Evolutionary conservation across 2,797 vertebrate genomes (phyloP), one percentile per base, ranked within the genome.

Genomic region (Danionella dracula): DNA sequence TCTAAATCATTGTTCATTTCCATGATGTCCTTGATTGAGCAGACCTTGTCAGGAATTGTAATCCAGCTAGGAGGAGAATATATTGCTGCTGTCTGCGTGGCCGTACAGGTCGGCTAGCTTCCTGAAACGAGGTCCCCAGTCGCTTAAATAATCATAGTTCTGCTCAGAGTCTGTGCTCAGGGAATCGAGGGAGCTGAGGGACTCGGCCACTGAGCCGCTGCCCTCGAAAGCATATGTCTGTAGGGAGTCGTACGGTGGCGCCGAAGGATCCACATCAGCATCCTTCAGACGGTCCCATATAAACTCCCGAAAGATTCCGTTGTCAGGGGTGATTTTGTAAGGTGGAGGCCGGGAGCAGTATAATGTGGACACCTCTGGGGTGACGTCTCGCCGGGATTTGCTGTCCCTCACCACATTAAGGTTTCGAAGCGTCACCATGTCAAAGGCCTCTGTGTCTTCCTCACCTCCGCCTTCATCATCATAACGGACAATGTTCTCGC

Each of bases 401-500:
- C 66, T 74, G 55, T 93, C 92, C 17, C 91, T 73, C 10, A 90
- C 83, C 63, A 88, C 81, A 1, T 93, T 89, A 35, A 93, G 90
- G 65, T 94, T 93, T 51, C 93, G 88, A 71, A 97, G 75, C 0
- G 93, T 85, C 1, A 89, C 86, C 90, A 97, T 94, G 76, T 96
- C 91, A 15, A 95, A 97, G 31, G 94, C 94, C 45, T 93, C 90
- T 0, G 94, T 97, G 80, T 97, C 94, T 68, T 94, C 93, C 76
- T 97, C 94, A 1, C 94, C 94, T 0, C 94, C 94, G 0, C 94
- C 94, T 56, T 97, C 94, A 0, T 96, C 93, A 1, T 97, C 93
- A 0, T 95, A 95, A 11, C 90, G 79, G 2, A 96, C 92, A 0
- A 96, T 93, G 44, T 96, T 96, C 75, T 97, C 93, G 46, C 89